phyloP scores from a whole-genome alignment of 2,888 invertebrate genomes.

The Theretra japonica region DNA sequence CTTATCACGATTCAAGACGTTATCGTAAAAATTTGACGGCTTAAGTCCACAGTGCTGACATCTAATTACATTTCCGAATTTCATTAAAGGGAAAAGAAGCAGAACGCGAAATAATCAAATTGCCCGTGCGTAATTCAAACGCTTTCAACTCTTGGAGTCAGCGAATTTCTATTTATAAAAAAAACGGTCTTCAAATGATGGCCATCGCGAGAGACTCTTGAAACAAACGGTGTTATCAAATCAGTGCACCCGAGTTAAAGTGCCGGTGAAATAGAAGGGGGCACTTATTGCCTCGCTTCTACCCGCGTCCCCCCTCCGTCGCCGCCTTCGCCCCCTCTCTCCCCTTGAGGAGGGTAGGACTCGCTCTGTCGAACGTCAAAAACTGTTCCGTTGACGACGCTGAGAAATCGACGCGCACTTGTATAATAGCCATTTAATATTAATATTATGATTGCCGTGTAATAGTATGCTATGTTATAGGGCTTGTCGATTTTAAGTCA shows the following conservation, averaged over 20 bases:
- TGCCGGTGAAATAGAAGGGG: conserved; percentile 81
- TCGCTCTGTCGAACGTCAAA: conserved; percentile 29
- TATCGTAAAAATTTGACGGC: not conserved
- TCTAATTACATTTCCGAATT: conserved; percentile 30
- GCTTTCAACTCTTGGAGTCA: conserved; percentile 52
- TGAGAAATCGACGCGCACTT: not conserved
- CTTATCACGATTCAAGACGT: not conserved
- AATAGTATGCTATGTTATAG: too few species aligned
- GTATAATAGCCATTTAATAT: not conserved
- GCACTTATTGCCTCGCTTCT: conserved; percentile 73
- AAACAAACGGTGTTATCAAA: conserved; percentile 84
- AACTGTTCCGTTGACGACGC: conserved; percentile 20
- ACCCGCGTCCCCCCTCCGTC: conserved; percentile 31
- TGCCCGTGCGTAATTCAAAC: conserved; percentile 52
- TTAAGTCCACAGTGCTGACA: not conserved
- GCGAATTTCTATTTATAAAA: conserved; percentile 56
- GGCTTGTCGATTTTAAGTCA: too few species aligned
- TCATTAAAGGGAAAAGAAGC: conserved; percentile 28
- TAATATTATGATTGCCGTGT: too few species aligned
- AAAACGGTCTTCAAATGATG: conserved; percentile 69
- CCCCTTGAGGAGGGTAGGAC: conserved; percentile 32
- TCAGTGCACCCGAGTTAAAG: conserved; percentile 82
- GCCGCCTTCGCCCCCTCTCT: conserved; percentile 30
- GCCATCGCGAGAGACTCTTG: conserved; percentile 70
- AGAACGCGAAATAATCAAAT: conserved; percentile 30